These are phyloP conservation scores for Lithophane socia DNA, from an alignment of 2,888 invertebrate genomes.

Conservation along the genomic window DNA sequence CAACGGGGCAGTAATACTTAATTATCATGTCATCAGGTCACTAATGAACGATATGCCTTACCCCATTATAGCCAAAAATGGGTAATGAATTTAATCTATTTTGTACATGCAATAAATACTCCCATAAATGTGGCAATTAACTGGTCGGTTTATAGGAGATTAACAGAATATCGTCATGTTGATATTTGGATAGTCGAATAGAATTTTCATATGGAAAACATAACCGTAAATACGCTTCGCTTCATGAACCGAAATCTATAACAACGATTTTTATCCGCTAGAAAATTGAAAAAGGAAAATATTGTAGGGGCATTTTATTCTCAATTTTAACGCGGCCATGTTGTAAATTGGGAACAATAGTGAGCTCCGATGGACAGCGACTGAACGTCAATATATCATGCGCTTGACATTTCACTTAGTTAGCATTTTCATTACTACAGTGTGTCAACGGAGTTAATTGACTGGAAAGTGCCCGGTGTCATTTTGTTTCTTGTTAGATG, in stretches of 20 bases:
- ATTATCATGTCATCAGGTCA: background rate
- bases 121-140: slow-evolving; percentile 48
- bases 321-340: slow-evolving; percentile 41
- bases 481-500: slow-evolving; percentile 6
- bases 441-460: slow-evolving; percentile 46
- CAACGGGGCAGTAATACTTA: background rate
- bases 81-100: slow-evolving; percentile 42
- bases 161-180: slow-evolving; percentile 43
- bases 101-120: slow-evolving; percentile 32
- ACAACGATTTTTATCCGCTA: slow-evolving; percentile 45
- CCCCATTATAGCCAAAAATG: background rate
- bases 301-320: slow-evolving; percentile 38
- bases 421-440: slow-evolving; percentile 73
- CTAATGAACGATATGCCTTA: slow-evolving; percentile 3
- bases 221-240: slow-evolving; percentile 37
- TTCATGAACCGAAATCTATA: slow-evolving; percentile 50
- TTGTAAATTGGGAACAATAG: slow-evolving; percentile 66
- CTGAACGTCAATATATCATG: slow-evolving; percentile 77
- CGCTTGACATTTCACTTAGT: slow-evolving; percentile 77
- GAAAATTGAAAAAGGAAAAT: slow-evolving; percentile 55
- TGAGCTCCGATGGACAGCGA: slow-evolving; percentile 51
- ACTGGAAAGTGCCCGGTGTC: slow-evolving; percentile 41
- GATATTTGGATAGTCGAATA: slow-evolving; percentile 34
- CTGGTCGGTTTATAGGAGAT: slow-evolving; percentile 34
- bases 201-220: slow-evolving; percentile 41